Percentiles rank a stretch among this genome's conserved stretches.
Evolutionary conservation across 2,888 invertebrate genomes (phyloP).

Genomic region (Cyrtodaria siliqua): DNA sequence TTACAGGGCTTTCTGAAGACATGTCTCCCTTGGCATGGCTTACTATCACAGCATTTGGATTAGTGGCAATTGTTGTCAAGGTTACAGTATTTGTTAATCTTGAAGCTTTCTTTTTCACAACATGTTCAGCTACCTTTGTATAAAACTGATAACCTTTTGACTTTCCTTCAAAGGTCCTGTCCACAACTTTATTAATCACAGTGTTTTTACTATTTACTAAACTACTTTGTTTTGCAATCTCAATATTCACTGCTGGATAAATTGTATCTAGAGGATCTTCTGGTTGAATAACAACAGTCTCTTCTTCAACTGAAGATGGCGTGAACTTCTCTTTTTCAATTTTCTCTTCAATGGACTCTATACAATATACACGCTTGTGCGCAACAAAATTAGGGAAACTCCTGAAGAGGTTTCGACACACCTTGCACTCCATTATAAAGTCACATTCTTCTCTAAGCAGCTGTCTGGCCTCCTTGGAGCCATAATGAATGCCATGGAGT

Average conservation of each 20-base stretch:
- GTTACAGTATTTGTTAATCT: slow-evolving; percentile 62
- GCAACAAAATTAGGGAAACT: slow-evolving; percentile 95
- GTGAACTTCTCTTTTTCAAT: slow-evolving; percentile 28
- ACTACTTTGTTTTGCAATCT: not conserved
- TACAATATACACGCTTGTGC: slow-evolving; percentile 95
- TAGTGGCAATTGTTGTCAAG: slow-evolving; percentile 70
- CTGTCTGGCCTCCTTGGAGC: slow-evolving; percentile 90
- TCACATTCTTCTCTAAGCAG: slow-evolving; percentile 94
- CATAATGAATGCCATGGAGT: slow-evolving; percentile 91
- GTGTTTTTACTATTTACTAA: slow-evolving; percentile 2
- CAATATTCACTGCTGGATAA: not conserved
- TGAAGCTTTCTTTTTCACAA: slow-evolving; percentile 62
- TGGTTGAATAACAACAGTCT: slow-evolving; percentile 76
- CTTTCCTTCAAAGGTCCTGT: slow-evolving; percentile 70
- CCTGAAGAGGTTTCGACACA: slow-evolving; percentile 94
- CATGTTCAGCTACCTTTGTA: slow-evolving; percentile 73
- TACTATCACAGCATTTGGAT: slow-evolving; percentile 72
- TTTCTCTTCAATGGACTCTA: slow-evolving; percentile 65
- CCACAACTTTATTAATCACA: slow-evolving; percentile 61
- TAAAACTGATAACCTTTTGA: slow-evolving; percentile 75
- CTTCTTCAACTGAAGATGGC: slow-evolving; percentile 37
- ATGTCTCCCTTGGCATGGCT: not conserved
- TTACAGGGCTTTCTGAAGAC: not conserved
- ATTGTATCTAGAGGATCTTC: slow-evolving; percentile 64
- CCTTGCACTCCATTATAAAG: slow-evolving; percentile 95